These are phyloP conservation scores for Torymus tubicola DNA, from an alignment of 2,888 invertebrate species.

Conservation along the genomic window DNA sequence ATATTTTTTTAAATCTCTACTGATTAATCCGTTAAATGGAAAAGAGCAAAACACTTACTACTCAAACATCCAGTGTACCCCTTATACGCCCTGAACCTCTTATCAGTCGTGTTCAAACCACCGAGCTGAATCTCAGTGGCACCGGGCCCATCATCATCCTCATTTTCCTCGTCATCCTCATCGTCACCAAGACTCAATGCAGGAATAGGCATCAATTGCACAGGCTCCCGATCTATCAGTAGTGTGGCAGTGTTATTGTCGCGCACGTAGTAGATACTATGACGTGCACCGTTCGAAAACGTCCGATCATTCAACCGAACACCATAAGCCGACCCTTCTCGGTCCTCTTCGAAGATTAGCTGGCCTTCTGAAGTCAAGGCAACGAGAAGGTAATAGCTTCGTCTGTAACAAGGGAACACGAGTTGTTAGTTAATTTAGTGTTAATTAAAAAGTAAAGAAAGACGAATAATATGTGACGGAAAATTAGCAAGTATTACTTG, in stretches of 20 bases:
- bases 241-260: constrained; percentile 84
- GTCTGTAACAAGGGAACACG: constrained; percentile 76
- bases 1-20: too few species aligned
- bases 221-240: constrained; percentile 85
- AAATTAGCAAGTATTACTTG: constrained; percentile 78
- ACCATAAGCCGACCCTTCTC: constrained; percentile 85
- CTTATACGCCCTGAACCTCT: constrained; percentile 88
- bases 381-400: constrained; percentile 89
- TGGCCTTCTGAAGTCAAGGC: constrained; percentile 90
- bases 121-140: constrained; percentile 92
- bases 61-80: constrained; percentile 94
- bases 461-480: too few species aligned
- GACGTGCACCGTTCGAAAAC: constrained; percentile 89
- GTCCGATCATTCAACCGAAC: constrained; percentile 87
- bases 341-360: constrained; percentile 90
- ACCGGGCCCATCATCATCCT: constrained; percentile 73
- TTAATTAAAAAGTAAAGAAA: too few species aligned
- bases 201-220: constrained; percentile 83
- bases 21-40: too few species aligned
- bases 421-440: too few species aligned
- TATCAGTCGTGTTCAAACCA: constrained; percentile 90
- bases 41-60: constrained; percentile 83
- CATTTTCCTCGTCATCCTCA: constrained; percentile 65
- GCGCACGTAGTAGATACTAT: constrained; percentile 84
- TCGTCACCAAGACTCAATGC: constrained; percentile 83